These are phyloP conservation scores for Chloroclysta siterata DNA, from an alignment of 2,888 invertebrate genomes.

Conservation along the genomic window DNA sequence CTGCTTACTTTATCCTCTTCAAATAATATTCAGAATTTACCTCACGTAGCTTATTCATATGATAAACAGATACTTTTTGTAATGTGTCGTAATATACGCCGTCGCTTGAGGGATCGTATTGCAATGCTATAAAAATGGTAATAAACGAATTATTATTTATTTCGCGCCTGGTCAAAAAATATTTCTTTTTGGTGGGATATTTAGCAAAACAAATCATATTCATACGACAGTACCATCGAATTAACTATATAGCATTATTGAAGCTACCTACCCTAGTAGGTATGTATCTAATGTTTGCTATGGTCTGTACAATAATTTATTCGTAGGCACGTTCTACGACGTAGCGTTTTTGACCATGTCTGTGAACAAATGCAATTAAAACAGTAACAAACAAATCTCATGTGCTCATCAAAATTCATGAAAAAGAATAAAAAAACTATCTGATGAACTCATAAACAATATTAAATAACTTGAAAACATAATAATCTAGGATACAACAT, in stretches of 20 bases:
- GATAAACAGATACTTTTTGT: slow-evolving; percentile 32
- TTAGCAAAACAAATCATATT: no score
- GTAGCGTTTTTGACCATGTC: slow-evolving; percentile 16
- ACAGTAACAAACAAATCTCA: background rate
- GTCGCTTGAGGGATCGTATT: slow-evolving; percentile 13
- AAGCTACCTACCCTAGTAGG: no score
- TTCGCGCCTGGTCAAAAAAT: background rate
- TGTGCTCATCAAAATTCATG: no score
- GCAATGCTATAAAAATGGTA: slow-evolving; percentile 25
- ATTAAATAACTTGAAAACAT: no score
- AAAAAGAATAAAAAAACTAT: no score
- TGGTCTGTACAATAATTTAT: slow-evolving; percentile 21
- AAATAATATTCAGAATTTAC: slow-evolving; percentile 34
- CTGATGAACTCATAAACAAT: no score
- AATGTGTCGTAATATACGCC: slow-evolving; percentile 26
- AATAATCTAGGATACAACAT: no score
- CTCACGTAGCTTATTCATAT: slow-evolving; percentile 41
- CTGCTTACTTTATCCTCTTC: slow-evolving; percentile 31
- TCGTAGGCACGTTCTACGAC: slow-evolving; percentile 22
- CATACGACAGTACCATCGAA: no score
- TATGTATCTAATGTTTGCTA: slow-evolving; percentile 11
- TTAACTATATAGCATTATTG: no score
- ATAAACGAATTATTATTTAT: background rate
- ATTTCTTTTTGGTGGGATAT: no score
- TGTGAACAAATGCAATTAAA: background rate